Evolutionary conservation across 2,797 vertebrate genomes (phyloP).

Genomic region (Rhabdophis nuchalis): DNA sequence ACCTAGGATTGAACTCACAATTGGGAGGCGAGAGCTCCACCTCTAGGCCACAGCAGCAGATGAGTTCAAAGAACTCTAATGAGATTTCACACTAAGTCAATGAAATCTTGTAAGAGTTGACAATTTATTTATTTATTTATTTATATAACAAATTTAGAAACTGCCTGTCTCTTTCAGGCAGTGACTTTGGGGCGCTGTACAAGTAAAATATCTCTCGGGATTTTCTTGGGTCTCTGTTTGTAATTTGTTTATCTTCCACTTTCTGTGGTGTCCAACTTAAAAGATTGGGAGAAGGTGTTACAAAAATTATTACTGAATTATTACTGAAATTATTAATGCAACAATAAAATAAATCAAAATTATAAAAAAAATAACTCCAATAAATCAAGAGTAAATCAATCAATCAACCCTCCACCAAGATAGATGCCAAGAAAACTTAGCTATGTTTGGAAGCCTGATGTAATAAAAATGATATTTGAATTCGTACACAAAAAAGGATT

Average conservation of each 20-base stretch:
- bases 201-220: neutral
- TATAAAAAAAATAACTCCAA: neutral
- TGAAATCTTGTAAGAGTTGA: neutral
- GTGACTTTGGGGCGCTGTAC: neutral
- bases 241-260: neutral
- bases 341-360: neutral
- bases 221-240: neutral
- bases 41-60: no score
- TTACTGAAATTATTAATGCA: neutral
- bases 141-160: neutral
- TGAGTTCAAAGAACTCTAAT: neutral
- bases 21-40: no score
- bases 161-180: neutral
- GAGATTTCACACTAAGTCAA: neutral
- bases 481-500: neutral
- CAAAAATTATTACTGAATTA: no score
- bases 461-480: neutral
- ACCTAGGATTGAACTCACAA: no score
- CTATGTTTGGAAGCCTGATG: neutral
- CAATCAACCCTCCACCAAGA: neutral
- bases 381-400: neutral
- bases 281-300: neutral
- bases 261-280: neutral
- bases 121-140: neutral
- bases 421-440: neutral